A percentile compares a stretch with the other conserved stretches of the same genome.
These are phyloP conservation scores for Phylloscopus whistleri DNA, from an alignment of 2,113 vertebrate species.

Conservation along the genomic window DNA sequence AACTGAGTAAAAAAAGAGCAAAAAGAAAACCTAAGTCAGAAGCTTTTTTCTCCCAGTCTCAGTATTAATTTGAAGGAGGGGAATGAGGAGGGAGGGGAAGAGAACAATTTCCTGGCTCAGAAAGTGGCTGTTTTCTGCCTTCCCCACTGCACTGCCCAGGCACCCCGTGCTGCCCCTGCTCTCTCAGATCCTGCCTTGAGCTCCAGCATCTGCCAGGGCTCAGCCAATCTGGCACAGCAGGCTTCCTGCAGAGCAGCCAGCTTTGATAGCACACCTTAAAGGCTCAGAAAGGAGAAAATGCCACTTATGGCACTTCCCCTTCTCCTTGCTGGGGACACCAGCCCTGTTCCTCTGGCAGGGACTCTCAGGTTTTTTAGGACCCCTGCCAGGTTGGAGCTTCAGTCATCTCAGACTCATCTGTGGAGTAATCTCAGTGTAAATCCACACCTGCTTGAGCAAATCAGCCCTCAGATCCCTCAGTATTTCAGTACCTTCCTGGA, in stretches of 20 bases:
- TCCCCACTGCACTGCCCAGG: not conserved
- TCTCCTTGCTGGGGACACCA: not conserved
- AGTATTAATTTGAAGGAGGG: not conserved
- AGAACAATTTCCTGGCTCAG: not conserved
- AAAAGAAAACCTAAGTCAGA: not conserved
- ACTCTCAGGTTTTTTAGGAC: not conserved
- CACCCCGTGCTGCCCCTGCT: not conserved
- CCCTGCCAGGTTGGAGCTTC: not conserved
- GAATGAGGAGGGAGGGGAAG: not conserved
- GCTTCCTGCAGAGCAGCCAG: not conserved
- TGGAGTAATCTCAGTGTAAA: not conserved
- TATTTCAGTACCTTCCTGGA: not conserved
- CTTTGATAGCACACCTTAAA: not conserved
- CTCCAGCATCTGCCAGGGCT: not conserved
- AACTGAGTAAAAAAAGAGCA: too few species aligned
- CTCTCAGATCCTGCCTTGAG: not conserved
- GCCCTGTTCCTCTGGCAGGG: not conserved
- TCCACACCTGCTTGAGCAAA: not conserved
- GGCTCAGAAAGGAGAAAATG: not conserved
- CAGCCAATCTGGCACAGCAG: not conserved
- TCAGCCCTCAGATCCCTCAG: not conserved
- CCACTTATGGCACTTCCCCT: not conserved
- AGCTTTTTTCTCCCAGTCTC: not conserved
- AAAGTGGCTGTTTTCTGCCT: rapidly evolving
- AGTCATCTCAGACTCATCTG: not conserved